phyloP scores from a whole-genome alignment of 2,888 invertebrate genomes.

The Hedychridium roseum region DNA sequence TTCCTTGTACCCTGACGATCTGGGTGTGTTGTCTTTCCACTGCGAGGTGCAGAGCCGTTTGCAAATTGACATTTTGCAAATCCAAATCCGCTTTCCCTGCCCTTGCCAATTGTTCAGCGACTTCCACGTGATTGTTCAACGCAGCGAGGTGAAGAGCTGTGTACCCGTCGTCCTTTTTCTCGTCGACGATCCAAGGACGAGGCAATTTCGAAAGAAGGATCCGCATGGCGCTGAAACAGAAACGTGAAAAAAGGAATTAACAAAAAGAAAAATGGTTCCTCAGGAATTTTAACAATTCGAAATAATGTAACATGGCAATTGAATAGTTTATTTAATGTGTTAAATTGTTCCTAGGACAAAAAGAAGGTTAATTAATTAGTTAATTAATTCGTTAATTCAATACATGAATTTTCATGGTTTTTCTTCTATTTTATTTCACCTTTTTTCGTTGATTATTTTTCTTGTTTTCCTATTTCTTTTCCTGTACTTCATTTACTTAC shows the following conservation, averaged over 20 bases:
- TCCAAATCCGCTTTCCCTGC: constrained; percentile 93
- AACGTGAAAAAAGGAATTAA: background rate
- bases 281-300: too few species aligned
- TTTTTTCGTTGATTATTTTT: background rate
- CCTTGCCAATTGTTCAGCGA: constrained; percentile 88
- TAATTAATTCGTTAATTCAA: too few species aligned
- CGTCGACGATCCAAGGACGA: constrained; percentile 96
- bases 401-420: background rate
- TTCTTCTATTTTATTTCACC: background rate
- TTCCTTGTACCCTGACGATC: constrained; percentile 89
- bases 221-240: constrained; percentile 87
- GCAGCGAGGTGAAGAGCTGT: constrained; percentile 96
- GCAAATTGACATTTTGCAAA: constrained; percentile 94
- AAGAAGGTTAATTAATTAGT: too few species aligned
- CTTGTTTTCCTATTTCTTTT: background rate
- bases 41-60: constrained; percentile 92
- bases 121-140: constrained; percentile 96
- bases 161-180: constrained; percentile 98
- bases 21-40: constrained; percentile 98
- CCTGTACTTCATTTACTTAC: background rate
- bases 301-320: too few species aligned
- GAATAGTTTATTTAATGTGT: too few species aligned
- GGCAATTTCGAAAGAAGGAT: constrained; percentile 92
- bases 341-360: too few species aligned
- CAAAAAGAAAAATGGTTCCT: too few species aligned